Conservation (phyloP, 2,113 vertebrate species). For the Hemiscyllium ocellatum region DNA sequence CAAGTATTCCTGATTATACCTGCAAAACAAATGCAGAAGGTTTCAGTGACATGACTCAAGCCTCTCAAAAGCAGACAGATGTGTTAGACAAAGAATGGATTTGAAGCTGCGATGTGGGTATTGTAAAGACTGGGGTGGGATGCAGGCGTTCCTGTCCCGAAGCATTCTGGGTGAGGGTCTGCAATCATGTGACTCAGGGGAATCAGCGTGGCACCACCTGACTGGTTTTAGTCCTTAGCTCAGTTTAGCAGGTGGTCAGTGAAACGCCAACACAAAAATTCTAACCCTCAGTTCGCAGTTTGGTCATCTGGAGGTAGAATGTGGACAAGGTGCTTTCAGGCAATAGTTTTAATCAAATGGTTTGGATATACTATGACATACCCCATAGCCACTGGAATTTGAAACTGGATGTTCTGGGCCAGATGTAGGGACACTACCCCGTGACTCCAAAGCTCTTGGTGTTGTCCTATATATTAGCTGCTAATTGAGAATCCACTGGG, state of each 20-base stretch:
- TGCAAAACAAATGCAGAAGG: slow-evolving; percentile 42
- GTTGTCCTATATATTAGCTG: background rate
- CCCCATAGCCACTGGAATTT: no score
- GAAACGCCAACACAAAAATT: background rate
- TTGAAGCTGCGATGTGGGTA: background rate
- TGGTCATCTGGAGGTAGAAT: background rate
- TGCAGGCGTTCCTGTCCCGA: background rate
- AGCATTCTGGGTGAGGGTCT: background rate
- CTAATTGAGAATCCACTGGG: background rate
- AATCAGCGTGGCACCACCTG: background rate
- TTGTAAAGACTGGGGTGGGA: background rate
- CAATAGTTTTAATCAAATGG: no score
- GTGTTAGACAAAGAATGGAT: background rate
- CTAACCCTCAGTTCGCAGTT: no score
- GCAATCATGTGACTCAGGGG: background rate
- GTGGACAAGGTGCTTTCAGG: background rate
- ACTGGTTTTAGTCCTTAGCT: background rate
- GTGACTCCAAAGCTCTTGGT: background rate
- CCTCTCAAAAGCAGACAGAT: background rate
- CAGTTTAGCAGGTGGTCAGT: background rate
- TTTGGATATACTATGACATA: no score
- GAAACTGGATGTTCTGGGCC: no score
- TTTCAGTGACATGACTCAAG: no score
- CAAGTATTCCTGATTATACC: slow-evolving; percentile 65
- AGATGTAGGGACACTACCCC: no score